A percentile compares a stretch with the other conserved stretches of the same genome.
Conservation (phyloP, 53 echinoderm and acorn worm species). For the Paracentrotus lividus region DNA sequence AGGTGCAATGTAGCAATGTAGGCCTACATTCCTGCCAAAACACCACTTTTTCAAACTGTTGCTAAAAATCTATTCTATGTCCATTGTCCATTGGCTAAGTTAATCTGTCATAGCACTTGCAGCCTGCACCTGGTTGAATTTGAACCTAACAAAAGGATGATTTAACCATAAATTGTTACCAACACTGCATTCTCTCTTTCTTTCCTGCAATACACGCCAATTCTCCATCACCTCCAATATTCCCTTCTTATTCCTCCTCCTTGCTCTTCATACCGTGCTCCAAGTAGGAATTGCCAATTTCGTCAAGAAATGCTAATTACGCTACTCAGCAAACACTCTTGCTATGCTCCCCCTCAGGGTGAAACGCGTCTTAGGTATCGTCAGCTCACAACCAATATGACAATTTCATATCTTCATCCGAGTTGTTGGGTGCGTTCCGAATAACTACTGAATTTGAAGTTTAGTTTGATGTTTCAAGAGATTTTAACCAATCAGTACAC, state of each 20-base stretch:
- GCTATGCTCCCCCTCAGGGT: background rate
- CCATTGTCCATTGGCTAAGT: too few relatives aligned
- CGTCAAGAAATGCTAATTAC: slow-evolving; percentile 61
- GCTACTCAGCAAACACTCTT: slow-evolving; percentile 32
- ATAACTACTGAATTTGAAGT: background rate
- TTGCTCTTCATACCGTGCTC: background rate
- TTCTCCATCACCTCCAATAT: background rate
- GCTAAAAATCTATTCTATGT: too few relatives aligned
- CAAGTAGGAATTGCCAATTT: slow-evolving; percentile 31
- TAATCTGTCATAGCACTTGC: too few relatives aligned
- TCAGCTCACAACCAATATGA: slow-evolving; percentile 13
- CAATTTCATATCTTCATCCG: slow-evolving; percentile 22
- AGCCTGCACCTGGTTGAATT: background rate
- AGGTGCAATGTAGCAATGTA: too few relatives aligned
- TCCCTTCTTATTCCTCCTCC: background rate
- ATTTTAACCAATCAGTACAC: background rate
- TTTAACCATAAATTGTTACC: background rate
- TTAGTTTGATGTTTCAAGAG: background rate
- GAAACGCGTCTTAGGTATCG: background rate
- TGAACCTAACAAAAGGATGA: background rate
- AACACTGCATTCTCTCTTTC: background rate
- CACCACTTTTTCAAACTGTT: too few relatives aligned
- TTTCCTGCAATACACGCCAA: background rate
- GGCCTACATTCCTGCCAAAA: too few relatives aligned
- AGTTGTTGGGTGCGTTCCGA: background rate